A percentile compares a stretch with the other conserved stretches of the same genome.
These are phyloP conservation scores for Oryzias dopingdopingensis DNA, from an alignment of 2,797 vertebrate genomes.

Conservation along the genomic window DNA sequence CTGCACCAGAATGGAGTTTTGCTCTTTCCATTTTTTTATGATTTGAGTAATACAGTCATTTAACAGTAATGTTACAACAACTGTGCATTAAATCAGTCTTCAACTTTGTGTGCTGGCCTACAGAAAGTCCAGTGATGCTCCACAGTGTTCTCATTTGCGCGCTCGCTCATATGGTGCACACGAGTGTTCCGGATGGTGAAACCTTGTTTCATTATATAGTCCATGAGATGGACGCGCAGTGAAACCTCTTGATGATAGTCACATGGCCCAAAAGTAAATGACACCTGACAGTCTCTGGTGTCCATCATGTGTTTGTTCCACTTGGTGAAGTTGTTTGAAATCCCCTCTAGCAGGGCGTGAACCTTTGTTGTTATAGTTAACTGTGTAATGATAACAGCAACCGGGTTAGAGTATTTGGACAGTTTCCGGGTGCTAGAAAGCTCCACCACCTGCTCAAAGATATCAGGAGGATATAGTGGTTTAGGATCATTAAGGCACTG, in stretches of 20 bases:
- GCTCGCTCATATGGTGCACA: conserved; percentile 98
- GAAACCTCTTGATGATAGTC: conserved; percentile 99
- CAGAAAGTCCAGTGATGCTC: conserved; percentile 99
- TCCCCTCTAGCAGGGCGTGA: conserved; percentile 91
- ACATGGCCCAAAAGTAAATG: conserved; percentile 97
- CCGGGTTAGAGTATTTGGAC: conserved; percentile 97
- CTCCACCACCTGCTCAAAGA: conserved; percentile 97
- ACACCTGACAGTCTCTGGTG: conserved; percentile 98
- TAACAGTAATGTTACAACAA: conserved; percentile 10
- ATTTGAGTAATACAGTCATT: conserved; percentile 26
- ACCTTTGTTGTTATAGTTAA: conserved; percentile 97
- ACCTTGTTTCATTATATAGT: conserved; percentile 98
- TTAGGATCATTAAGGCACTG: conserved; percentile 95
- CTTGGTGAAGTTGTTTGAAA: conserved; percentile 96
- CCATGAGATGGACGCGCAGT: conserved; percentile 95
- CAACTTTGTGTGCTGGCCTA: conserved; percentile 91
- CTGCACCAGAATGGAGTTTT: conserved; percentile 7
- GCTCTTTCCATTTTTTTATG: background rate
- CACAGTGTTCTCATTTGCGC: conserved; percentile 98
- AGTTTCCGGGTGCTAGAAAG: conserved; percentile 97
- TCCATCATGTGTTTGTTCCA: conserved; percentile 99
- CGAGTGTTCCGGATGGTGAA: conserved; percentile 96
- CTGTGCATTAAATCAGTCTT: conserved; percentile 80
- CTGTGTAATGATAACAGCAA: conserved; percentile 97
- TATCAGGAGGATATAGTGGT: conserved; percentile 93